Percentiles rank a stretch among this genome's conserved stretches.
phyloP scores from a whole-genome alignment of 2,888 invertebrate species.

The Smittia sp. region DNA sequence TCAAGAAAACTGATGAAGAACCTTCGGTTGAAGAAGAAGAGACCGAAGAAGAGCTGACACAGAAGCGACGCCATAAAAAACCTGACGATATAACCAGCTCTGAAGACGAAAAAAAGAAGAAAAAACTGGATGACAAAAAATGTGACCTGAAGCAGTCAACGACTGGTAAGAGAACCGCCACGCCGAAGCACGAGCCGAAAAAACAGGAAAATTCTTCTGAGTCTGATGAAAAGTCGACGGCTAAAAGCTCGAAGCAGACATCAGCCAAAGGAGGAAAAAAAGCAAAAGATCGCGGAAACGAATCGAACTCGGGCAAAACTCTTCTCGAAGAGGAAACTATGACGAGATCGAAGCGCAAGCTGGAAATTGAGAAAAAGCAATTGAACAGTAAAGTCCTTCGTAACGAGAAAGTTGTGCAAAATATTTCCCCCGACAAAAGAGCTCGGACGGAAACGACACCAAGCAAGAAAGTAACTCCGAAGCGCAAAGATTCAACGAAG shows the following conservation, averaged over 20 bases:
- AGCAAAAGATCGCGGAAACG: constrained; percentile 27
- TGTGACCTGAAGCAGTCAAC: not conserved
- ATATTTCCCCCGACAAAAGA: constrained; percentile 43
- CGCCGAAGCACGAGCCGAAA: no score
- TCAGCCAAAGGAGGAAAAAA: constrained; percentile 17
- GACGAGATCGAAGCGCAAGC: constrained; percentile 53
- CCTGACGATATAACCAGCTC: constrained; percentile 33
- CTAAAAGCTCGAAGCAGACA: constrained; percentile 14
- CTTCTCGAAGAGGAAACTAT: constrained; percentile 48
- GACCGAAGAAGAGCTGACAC: not conserved
- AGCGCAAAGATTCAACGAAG: constrained; percentile 39
- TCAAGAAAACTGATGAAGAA: constrained; percentile 32
- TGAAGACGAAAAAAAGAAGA: constrained; percentile 24
- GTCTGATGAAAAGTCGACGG: not conserved
- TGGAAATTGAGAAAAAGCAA: constrained; percentile 50
- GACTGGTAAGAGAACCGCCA: not conserved
- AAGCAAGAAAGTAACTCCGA: constrained; percentile 33
- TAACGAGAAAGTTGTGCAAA: constrained; percentile 51
- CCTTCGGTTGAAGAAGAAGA: constrained; percentile 33
- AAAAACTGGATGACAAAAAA: not conserved
- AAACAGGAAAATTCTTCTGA: constrained; percentile 12
- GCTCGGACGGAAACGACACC: not conserved
- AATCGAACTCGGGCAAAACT: constrained; percentile 13
- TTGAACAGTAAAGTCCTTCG: constrained; percentile 52
- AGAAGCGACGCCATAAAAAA: not conserved